These are phyloP conservation scores for Myrmecobius fasciatus DNA, from an alignment of 2,113 vertebrate genomes.

Conservation along the genomic window DNA sequence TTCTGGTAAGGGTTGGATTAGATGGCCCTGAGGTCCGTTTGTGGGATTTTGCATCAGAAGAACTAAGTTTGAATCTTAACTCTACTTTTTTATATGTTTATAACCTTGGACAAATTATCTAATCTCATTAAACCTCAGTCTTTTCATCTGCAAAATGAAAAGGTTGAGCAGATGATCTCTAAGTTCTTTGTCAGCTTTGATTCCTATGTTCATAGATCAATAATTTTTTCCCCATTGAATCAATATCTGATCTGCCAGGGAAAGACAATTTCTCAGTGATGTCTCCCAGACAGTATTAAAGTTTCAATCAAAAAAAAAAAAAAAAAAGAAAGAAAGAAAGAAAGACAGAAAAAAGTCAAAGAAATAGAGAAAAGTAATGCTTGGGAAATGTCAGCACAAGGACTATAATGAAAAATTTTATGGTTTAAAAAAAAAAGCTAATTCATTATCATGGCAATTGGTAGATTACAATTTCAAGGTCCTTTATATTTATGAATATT, in stretches of 20 bases:
- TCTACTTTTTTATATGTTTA: background rate
- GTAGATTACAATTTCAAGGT: conserved; percentile 70
- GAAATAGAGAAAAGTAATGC: background rate
- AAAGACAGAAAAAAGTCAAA: background rate
- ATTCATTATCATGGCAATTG: conserved; percentile 73
- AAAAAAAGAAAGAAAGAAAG: background rate
- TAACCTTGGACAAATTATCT: background rate
- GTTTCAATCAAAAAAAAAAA: background rate
- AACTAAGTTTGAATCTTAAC: background rate
- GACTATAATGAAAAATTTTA: conserved; percentile 55
- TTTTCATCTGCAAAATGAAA: background rate
- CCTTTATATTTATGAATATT: conserved; percentile 76
- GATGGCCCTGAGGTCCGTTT: background rate
- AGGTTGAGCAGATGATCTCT: background rate
- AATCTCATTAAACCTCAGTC: background rate
- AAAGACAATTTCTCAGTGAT: background rate
- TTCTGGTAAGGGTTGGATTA: background rate
- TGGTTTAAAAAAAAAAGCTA: conserved; percentile 43
- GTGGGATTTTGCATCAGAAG: background rate
- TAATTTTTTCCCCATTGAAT: background rate
- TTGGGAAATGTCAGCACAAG: conserved; percentile 42
- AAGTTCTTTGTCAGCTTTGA: background rate
- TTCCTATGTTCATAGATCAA: background rate
- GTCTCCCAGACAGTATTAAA: background rate
- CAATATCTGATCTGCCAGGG: background rate